Evolutionary conservation across 2,113 vertebrate species (phyloP).

Genomic region (Calcarius ornatus): DNA sequence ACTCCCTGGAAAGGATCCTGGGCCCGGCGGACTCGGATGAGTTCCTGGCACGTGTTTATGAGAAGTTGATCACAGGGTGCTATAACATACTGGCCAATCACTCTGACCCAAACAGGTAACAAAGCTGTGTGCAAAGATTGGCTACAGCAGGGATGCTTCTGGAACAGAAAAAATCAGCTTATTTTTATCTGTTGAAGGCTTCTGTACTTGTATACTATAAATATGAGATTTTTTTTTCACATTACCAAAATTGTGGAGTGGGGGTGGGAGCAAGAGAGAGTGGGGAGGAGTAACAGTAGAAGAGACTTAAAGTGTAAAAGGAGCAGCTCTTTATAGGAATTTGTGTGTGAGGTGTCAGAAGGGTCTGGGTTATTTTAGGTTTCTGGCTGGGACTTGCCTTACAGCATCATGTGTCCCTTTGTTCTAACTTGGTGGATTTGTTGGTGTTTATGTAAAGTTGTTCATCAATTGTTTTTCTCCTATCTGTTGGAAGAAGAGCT

Average conservation of each 20-base stretch:
- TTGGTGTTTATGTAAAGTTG: neutral
- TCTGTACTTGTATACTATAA: neutral
- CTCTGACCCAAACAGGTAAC: slow-evolving; percentile 89
- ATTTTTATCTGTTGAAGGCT: neutral
- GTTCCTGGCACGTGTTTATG: slow-evolving; percentile 91
- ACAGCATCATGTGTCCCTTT: neutral
- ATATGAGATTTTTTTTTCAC: neutral
- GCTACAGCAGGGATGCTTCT: neutral
- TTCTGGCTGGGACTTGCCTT: neutral
- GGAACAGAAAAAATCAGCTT: neutral
- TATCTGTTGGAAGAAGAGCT: neutral
- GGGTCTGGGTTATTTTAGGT: neutral
- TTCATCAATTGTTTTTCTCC: neutral
- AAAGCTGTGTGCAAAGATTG: neutral
- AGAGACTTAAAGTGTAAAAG: neutral
- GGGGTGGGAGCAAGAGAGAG: neutral
- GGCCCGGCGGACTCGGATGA: slow-evolving; percentile 93
- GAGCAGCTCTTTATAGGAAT: neutral
- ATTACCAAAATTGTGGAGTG: neutral
- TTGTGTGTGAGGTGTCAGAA: neutral
- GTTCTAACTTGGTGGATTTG: neutral
- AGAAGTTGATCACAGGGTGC: slow-evolving; percentile 91
- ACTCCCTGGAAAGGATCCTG: slow-evolving; percentile 90
- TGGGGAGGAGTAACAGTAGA: neutral
- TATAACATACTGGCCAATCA: slow-evolving; percentile 95